These are phyloP conservation scores for Montipora capitata DNA, from an alignment of 92 coral and sea anemone species.

Conservation along the genomic window DNA sequence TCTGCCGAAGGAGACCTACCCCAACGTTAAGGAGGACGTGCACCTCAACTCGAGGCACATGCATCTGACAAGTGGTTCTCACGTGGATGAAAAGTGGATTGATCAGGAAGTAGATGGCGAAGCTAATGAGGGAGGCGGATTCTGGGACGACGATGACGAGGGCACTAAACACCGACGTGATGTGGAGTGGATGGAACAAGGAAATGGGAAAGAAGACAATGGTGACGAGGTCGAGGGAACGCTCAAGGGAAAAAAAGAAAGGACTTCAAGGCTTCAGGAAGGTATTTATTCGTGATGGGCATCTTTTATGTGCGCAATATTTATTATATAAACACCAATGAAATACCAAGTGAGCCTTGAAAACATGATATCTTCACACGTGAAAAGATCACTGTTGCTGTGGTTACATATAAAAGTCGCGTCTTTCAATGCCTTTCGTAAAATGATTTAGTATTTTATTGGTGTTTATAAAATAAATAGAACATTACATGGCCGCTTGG, in stretches of 20 bases:
- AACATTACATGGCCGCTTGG: no score
- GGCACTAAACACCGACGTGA: background rate
- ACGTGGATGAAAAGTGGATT: background rate
- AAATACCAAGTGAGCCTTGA: no score
- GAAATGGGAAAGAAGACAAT: background rate
- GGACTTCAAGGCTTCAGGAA: no score
- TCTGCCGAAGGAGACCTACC: background rate
- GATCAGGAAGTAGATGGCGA: conserved; percentile 4
- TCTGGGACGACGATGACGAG: background rate
- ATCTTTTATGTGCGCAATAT: no score
- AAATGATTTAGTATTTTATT: no score
- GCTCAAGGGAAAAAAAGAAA: background rate
- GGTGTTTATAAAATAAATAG: no score
- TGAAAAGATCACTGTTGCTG: no score
- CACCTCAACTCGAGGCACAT: background rate
- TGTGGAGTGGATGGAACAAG: background rate
- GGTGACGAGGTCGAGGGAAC: background rate
- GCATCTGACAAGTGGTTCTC: background rate
- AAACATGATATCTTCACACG: no score
- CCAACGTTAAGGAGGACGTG: background rate
- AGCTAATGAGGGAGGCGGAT: background rate
- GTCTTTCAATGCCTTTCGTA: no score
- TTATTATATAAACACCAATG: no score
- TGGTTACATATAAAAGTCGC: no score
- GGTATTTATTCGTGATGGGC: background rate